These are phyloP conservation scores for Thecocarcelia acutangulata DNA, from an alignment of 2,888 invertebrate genomes.

Conservation along the genomic window DNA sequence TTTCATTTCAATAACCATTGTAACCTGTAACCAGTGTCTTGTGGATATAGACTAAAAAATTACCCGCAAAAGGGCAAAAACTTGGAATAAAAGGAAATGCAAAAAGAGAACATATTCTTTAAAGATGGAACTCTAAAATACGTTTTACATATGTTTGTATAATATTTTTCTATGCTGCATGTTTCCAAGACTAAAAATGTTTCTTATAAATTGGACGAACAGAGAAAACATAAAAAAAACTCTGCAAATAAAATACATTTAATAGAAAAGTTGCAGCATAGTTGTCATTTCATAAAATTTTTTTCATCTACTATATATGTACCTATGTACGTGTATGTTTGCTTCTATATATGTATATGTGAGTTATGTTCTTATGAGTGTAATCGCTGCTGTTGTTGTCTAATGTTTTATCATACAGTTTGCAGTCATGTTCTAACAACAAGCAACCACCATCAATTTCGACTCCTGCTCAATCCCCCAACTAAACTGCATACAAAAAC, in stretches of 20 bases:
- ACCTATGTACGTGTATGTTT: neutral
- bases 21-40: neutral
- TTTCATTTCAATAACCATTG: too few species aligned
- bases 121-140: too few species aligned
- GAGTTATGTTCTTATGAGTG: too few species aligned
- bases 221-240: neutral
- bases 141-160: constrained; percentile 6
- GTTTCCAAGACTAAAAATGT: constrained; percentile 37
- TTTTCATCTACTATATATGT: neutral
- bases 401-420: constrained; percentile 56
- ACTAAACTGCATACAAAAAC: constrained; percentile 53
- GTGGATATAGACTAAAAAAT: neutral
- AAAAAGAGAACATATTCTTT: constrained; percentile 7
- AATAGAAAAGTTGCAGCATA: constrained; percentile 51
- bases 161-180: constrained; percentile 11
- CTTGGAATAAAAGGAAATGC: constrained; percentile 58
- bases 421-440: constrained; percentile 47
- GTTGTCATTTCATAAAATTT: constrained; percentile 39
- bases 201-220: constrained; percentile 34
- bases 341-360: neutral
- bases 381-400: constrained; percentile 24
- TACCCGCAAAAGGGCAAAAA: constrained; percentile 25
- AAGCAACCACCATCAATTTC: constrained; percentile 37
- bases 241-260: constrained; percentile 18
- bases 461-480: constrained; percentile 4